These are phyloP conservation scores for Odontocolon sp. DNA, from an alignment of 2,888 invertebrate species.

Conservation along the genomic window DNA sequence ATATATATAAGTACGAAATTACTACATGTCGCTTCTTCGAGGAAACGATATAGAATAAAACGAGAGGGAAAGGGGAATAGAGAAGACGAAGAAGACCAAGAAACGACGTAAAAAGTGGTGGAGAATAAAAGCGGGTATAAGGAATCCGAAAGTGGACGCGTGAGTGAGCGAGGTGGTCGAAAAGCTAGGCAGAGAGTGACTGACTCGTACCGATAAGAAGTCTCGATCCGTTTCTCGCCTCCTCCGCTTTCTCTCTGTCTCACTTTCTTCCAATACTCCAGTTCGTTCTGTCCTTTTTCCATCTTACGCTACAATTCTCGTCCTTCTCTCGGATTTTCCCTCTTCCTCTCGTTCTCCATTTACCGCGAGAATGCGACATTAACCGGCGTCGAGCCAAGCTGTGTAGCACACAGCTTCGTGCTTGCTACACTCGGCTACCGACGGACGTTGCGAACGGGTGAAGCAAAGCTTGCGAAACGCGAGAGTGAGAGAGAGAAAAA, in stretches of 20 bases:
- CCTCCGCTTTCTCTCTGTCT: slow-evolving; percentile 54
- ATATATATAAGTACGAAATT: not conserved
- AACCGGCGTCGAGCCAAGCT: slow-evolving; percentile 65
- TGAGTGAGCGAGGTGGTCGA: slow-evolving; percentile 23
- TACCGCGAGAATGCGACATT: slow-evolving; percentile 72
- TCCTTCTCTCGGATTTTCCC: slow-evolving; percentile 14
- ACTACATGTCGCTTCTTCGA: slow-evolving; percentile 33
- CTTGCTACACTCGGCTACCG: slow-evolving; percentile 36
- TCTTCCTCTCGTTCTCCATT: slow-evolving; percentile 61
- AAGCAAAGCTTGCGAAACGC: not conserved
- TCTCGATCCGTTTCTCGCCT: slow-evolving; percentile 70
- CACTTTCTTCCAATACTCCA: slow-evolving; percentile 35
- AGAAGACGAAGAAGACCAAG: slow-evolving; percentile 44
- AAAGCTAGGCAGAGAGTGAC: slow-evolving; percentile 48
- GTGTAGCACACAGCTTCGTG: slow-evolving; percentile 22
- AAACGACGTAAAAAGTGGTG: slow-evolving; percentile 56
- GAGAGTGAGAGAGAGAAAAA: slow-evolving; percentile 9
- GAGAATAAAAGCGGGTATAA: slow-evolving; percentile 62
- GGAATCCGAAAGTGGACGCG: slow-evolving; percentile 65
- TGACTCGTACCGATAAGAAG: slow-evolving; percentile 76
- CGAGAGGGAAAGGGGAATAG: slow-evolving; percentile 43
- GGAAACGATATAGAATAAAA: slow-evolving; percentile 48
- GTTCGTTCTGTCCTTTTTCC: slow-evolving; percentile 11
- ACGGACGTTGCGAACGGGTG: slow-evolving; percentile 1
- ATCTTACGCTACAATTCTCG: slow-evolving; percentile 31